Base-by-base conservation (phyloP, 2,113 vertebrate species). In the Macquaria ambigua region DNA sequence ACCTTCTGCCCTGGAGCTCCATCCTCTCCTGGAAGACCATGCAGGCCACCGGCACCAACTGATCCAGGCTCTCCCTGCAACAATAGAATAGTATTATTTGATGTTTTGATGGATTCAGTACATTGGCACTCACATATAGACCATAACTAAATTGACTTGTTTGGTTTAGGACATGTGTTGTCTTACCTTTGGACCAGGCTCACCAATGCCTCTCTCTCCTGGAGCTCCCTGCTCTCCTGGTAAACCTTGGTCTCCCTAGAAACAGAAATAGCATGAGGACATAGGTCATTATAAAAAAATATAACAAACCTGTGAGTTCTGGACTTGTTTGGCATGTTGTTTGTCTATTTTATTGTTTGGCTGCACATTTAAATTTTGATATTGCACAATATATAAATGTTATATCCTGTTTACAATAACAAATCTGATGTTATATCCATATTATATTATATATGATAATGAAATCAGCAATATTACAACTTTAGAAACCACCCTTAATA, bases 1-100 rank as follows among this genome's bases (percentile, higher is more conserved):
- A 96, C 96, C 96, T 98, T 98, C 93, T 97, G 96, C 74, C 96
- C 97, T 68, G 96, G 96, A 48, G 94, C 96, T 55, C 96, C 97
- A 72, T 98, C 97, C 87, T 98, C 96, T 91, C 97, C 96, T 62
- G 97, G 96, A 90, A 98, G 95, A 84, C 96, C 97, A 73, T 96
- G 97, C 58, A 97, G 89, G 23, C 97, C 97, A 74, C 94, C 94
- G 21, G 97, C 75, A 81, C 97, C 97, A 88, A 94, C 79, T 79
- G 94, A 71, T 69, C 97, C 96, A 82, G 96, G 96, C 34, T 97
- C 97, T 85, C 97, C 97, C 97, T 97, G 84, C 79, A 67, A 87
- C 14, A 81, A 15, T 8, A 73, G 0, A 71, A 76, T 12, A n/a
- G 7, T 20, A 59, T 71, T 39, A 34, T 63, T 20, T 4, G 16